phyloP scores from a whole-genome alignment of 2,797 vertebrate genomes.

The Margarornis squamiger region DNA sequence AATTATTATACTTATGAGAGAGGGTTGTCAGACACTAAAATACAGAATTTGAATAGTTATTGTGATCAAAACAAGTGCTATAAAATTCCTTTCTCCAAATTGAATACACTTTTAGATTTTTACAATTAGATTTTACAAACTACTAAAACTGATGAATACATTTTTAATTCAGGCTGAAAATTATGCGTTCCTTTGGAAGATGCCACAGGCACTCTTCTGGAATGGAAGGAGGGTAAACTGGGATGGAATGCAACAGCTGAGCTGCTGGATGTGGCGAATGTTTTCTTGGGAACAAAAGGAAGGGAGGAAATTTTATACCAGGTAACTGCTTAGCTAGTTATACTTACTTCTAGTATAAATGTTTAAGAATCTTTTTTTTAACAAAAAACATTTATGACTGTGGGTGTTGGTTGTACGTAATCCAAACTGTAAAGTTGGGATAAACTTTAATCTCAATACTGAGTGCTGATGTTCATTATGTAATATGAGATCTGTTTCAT shows the following conservation, averaged over 20 bases:
- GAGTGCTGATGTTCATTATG: neutral
- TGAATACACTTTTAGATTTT: neutral
- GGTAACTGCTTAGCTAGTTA: neutral
- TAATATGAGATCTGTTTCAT: neutral
- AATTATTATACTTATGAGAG: neutral
- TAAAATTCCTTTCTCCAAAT: neutral
- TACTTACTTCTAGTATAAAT: neutral
- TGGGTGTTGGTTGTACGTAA: neutral
- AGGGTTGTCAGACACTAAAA: neutral
- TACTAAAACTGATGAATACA: neutral
- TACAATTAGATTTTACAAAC: neutral
- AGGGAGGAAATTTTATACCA: neutral
- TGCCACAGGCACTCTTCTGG: neutral
- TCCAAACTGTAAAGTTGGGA: neutral
- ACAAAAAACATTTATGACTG: fast-evolving
- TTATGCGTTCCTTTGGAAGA: neutral
- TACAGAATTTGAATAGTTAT: neutral
- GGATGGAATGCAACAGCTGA: neutral
- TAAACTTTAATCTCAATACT: neutral
- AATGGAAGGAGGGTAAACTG: neutral
- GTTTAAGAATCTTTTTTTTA: neutral
- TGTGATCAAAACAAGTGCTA: neutral
- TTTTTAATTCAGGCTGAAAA: neutral
- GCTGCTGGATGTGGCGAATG: neutral
- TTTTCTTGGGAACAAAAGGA: neutral